Conservation (phyloP, 2,113 vertebrate species). For the Platysternon megacephalum region DNA sequence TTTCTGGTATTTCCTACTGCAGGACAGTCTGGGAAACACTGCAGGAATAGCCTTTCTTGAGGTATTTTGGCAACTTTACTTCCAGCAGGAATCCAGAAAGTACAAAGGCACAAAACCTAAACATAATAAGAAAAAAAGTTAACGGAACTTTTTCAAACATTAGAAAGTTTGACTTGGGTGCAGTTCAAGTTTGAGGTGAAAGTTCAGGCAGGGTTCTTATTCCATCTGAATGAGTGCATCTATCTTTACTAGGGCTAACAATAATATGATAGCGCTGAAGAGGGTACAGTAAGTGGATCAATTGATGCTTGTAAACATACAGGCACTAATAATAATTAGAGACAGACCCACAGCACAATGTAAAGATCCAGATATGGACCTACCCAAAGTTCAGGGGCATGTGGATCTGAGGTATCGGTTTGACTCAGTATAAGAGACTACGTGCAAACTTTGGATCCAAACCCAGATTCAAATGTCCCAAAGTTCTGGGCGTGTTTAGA, state of each 20-base stretch:
- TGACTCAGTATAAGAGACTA: rapidly evolving
- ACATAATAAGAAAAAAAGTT: not conserved
- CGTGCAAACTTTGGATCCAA: not conserved
- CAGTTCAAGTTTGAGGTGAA: slow-evolving; percentile 47
- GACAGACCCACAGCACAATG: not conserved
- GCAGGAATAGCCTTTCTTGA: slow-evolving; percentile 10
- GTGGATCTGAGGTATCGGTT: not conserved
- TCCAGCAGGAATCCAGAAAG: slow-evolving; percentile 29
- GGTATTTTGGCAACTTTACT: slow-evolving; percentile 57
- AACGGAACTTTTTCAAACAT: not conserved
- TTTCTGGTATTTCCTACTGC: slow-evolving; percentile 27
- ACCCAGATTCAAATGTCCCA: not conserved
- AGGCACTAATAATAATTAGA: rapidly evolving
- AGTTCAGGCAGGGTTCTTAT: not conserved
- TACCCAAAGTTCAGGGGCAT: not conserved
- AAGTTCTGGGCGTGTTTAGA: not conserved
- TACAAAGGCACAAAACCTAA: slow-evolving; percentile 42
- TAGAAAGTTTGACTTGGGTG: slow-evolving; percentile 40
- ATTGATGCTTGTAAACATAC: not conserved
- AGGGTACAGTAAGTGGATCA: not conserved
- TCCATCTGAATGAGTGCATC: not conserved
- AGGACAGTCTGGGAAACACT: slow-evolving; percentile 49
- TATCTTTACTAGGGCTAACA: not conserved
- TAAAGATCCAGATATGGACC: rapidly evolving
- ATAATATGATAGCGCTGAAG: not conserved